A percentile compares a stretch with the other conserved stretches of the same genome.
phyloP scores from a whole-genome alignment of 2,113 vertebrate species.

The Takifugu bimaculatus region DNA sequence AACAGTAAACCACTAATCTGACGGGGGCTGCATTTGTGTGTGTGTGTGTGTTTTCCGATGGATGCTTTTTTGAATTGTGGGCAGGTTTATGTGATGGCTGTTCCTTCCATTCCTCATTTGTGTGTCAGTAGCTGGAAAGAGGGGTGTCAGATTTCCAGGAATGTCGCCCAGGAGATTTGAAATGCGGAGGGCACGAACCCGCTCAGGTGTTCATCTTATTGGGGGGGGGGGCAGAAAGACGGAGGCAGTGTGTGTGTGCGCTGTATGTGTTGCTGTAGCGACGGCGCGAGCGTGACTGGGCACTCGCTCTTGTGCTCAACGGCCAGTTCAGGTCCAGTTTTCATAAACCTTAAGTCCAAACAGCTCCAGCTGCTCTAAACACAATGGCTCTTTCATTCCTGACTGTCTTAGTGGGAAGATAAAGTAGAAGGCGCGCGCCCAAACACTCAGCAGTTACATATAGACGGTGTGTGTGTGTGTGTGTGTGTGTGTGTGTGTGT shows the following conservation, averaged over 20 bases:
- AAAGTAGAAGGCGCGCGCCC: background rate
- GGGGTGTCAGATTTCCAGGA: conserved; percentile 41
- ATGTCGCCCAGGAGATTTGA: conserved; percentile 22
- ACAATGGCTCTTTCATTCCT: background rate
- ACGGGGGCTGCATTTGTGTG: conserved; percentile 39
- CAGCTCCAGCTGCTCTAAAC: conserved; percentile 11
- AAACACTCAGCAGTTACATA: conserved; percentile 4
- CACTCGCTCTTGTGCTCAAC: conserved; percentile 29
- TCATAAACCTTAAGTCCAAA: conserved; percentile 36
- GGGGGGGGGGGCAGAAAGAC: background rate
- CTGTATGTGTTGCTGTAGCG: conserved; percentile 42
- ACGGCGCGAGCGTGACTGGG: conserved; percentile 36
- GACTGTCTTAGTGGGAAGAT: background rate
- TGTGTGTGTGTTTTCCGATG: conserved; percentile 39
- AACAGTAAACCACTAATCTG: conserved; percentile 69
- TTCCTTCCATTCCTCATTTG: conserved; percentile 26
- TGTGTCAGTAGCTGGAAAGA: conserved; percentile 31
- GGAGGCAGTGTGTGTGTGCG: conserved; percentile 17
- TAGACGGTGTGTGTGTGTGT: conserved; percentile 8
- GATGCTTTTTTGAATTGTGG: conserved; percentile 44
- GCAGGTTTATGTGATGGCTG: conserved; percentile 36
- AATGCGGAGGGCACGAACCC: conserved; percentile 9
- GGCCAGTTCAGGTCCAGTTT: conserved; percentile 36
- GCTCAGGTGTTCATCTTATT: conserved; percentile 17
- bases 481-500: conserved; percentile 16